These are phyloP conservation scores for Babylonia areolata DNA, from an alignment of 1,140 invertebrate genomes.

Conservation along the genomic window DNA sequence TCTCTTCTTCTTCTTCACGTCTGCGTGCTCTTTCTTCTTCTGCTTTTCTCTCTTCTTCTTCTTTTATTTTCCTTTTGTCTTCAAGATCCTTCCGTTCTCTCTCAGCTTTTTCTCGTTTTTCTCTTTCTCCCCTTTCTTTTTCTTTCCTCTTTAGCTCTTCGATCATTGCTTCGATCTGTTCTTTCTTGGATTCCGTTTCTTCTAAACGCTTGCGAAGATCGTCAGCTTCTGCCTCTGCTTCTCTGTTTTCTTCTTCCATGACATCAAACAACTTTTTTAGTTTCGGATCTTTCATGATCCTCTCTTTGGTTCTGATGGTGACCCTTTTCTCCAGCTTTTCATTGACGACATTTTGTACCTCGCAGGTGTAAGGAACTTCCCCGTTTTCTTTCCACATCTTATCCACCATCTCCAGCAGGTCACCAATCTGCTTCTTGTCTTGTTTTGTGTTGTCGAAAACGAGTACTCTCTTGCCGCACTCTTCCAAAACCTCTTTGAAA, in stretches of 20 bases:
- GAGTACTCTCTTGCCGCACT: conserved; percentile 11
- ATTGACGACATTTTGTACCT: background rate
- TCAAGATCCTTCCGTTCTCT: too few species aligned
- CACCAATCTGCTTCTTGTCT: conserved; percentile 9
- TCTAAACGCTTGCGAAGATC: background rate
- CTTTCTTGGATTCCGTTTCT: background rate
- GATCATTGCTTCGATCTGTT: background rate
- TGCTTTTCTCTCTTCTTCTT: too few species aligned
- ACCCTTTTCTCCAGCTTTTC: background rate
- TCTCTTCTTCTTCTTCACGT: too few species aligned
- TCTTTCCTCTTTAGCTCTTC: background rate
- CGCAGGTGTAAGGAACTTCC: background rate
- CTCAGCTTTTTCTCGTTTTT: too few species aligned
- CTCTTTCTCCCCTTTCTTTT: too few species aligned
- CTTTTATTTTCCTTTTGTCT: too few species aligned
- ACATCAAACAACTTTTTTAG: background rate
- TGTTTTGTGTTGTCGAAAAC: conserved; percentile 10
- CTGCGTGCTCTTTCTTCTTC: too few species aligned
- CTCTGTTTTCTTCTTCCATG: background rate
- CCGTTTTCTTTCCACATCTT: background rate
- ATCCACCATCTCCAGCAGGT: background rate
- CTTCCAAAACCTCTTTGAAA: conserved; percentile 6
- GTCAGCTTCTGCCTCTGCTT: background rate
- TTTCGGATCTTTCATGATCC: background rate
- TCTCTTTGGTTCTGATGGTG: background rate